A percentile compares a stretch with the other conserved stretches of the same genome.
These are phyloP conservation scores for Aphis craccivora DNA, from an alignment of 1,140 invertebrate species.

Conservation along the genomic window DNA sequence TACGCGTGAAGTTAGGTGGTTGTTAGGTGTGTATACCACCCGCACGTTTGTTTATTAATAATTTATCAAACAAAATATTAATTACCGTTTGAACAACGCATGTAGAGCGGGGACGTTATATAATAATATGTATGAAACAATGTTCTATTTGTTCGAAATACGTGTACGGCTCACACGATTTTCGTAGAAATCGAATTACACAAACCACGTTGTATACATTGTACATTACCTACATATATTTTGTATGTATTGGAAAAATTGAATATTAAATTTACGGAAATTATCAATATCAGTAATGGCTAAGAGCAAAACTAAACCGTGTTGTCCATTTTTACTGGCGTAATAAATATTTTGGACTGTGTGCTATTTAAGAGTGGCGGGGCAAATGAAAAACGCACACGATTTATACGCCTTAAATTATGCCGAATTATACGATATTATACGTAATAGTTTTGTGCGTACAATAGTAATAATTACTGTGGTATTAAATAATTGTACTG, in stretches of 20 bases:
- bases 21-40: neutral
- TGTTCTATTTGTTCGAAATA: neutral
- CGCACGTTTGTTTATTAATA: neutral
- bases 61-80: conserved; percentile 5
- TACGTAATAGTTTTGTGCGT: no score
- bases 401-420: neutral
- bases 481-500: neutral
- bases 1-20: neutral
- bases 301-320: neutral
- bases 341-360: neutral
- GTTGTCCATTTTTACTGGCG: neutral
- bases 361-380: neutral
- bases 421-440: neutral
- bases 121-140: neutral
- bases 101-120: neutral
- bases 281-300: neutral
- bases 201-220: neutral
- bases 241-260: neutral
- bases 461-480: neutral
- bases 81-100: neutral
- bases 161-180: neutral
- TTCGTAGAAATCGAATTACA: neutral
- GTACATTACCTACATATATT: no score
- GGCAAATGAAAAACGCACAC: neutral
- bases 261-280: neutral